phyloP scores from a whole-genome alignment of 2,888 invertebrate species.

The Ptychoptera contaminata region DNA sequence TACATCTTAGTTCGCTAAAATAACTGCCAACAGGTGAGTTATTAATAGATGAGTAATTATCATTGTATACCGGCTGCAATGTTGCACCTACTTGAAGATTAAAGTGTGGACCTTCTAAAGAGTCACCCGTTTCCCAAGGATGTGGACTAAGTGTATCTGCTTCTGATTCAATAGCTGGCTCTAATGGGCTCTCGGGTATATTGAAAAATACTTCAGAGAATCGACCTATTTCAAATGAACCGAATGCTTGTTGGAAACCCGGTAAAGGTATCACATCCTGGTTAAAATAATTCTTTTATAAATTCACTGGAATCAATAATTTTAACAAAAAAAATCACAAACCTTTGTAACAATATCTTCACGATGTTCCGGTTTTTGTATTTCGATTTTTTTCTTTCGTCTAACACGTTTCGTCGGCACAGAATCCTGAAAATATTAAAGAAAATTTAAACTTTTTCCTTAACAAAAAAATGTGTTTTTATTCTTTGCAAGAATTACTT shows the following conservation, averaged over 20 bases:
- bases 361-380: no score
- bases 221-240: slow-evolving; percentile 72
- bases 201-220: slow-evolving; percentile 51
- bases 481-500: no score
- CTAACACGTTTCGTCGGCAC: no score
- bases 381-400: no score
- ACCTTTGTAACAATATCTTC: no score
- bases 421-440: no score
- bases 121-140: slow-evolving; percentile 16
- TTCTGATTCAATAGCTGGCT: slow-evolving; percentile 15
- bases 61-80: slow-evolving; percentile 15
- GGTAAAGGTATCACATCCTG: slow-evolving; percentile 42
- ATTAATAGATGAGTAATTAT: slow-evolving; percentile 11
- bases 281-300: neutral
- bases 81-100: slow-evolving; percentile 17
- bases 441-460: no score
- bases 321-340: no score
- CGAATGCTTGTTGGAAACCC: slow-evolving; percentile 73
- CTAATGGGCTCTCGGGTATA: slow-evolving; percentile 19
- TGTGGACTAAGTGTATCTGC: slow-evolving; percentile 16
- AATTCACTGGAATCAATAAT: no score
- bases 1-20: slow-evolving; percentile 15
- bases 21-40: slow-evolving; percentile 8
- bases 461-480: no score
- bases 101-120: slow-evolving; percentile 16